These are phyloP conservation scores for Pemphredon lugubris DNA, from an alignment of 2,888 invertebrate genomes.

Conservation along the genomic window DNA sequence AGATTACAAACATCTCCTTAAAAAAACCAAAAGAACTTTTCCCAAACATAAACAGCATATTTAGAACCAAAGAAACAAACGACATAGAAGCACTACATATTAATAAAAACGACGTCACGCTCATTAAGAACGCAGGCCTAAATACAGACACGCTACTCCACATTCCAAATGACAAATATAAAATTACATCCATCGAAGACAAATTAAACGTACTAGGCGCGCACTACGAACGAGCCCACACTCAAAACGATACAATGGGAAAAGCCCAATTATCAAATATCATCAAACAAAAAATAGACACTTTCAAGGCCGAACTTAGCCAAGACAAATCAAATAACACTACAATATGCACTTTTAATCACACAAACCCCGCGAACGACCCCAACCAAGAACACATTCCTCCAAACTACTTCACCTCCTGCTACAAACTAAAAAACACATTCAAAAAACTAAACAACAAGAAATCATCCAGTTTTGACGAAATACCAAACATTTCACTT, in stretches of 20 bases:
- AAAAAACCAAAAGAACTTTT: not conserved
- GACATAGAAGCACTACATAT: too few relatives aligned
- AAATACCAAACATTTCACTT: conserved; percentile 37
- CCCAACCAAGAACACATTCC: not conserved
- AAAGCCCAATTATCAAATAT: not conserved
- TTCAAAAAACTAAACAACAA: conserved; percentile 38
- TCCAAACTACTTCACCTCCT: not conserved
- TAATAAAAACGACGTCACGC: not conserved
- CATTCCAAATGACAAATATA: not conserved
- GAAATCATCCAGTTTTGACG: conserved; percentile 43
- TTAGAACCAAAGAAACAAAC: too few relatives aligned
- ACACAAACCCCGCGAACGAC: not conserved
- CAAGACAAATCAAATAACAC: not conserved
- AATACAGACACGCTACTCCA: not conserved
- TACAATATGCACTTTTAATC: not conserved
- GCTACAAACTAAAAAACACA: rapidly evolving
- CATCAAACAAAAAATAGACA: not conserved
- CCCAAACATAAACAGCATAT: conserved; percentile 7
- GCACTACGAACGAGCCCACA: conserved; percentile 7
- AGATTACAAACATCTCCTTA: not conserved
- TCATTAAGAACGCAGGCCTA: not conserved
- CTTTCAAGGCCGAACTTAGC: not conserved
- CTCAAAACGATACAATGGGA: not conserved
- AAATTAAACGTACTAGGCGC: conserved; percentile 13
- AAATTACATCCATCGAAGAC: not conserved